phyloP scores from a whole-genome alignment of 2,888 invertebrate genomes.

The Microctonus brassicae region DNA sequence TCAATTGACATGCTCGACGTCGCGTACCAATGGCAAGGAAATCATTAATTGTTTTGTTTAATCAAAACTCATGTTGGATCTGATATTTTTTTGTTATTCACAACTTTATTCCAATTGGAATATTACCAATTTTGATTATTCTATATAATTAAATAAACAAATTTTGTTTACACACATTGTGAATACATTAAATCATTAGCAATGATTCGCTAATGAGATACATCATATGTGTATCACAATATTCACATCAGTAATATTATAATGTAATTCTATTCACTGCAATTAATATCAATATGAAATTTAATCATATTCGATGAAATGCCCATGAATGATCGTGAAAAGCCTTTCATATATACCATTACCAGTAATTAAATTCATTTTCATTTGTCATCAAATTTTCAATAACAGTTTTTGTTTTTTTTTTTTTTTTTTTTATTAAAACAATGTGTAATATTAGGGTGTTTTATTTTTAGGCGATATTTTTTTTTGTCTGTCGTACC shows the following conservation, averaged over 20 bases:
- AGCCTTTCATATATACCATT: neutral
- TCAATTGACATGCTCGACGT: neutral
- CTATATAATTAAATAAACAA: neutral
- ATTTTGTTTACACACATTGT: too few relatives aligned
- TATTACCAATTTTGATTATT: too few relatives aligned
- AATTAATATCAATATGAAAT: neutral
- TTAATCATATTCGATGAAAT: neutral
- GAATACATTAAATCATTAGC: too few relatives aligned
- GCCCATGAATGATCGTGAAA: neutral
- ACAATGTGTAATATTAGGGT: too few relatives aligned
- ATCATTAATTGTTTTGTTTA: neutral
- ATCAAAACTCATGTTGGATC: neutral
- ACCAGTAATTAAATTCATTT: too few relatives aligned
- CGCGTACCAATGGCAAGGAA: neutral
- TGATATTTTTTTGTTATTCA: conserved; percentile 11
- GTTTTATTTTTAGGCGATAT: too few relatives aligned
- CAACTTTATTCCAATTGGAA: neutral
- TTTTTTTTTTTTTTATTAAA: too few relatives aligned
- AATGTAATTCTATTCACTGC: neutral
- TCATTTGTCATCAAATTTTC: too few relatives aligned
- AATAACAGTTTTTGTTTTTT: too few relatives aligned
- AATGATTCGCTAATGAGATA: too few relatives aligned
- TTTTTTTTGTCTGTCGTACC: too few relatives aligned
- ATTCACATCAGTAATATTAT: neutral
- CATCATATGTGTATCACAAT: too few relatives aligned